Evolutionary conservation across 1,140 invertebrate genomes (phyloP).

Genomic region (Drosophila mojavensis): DNA sequence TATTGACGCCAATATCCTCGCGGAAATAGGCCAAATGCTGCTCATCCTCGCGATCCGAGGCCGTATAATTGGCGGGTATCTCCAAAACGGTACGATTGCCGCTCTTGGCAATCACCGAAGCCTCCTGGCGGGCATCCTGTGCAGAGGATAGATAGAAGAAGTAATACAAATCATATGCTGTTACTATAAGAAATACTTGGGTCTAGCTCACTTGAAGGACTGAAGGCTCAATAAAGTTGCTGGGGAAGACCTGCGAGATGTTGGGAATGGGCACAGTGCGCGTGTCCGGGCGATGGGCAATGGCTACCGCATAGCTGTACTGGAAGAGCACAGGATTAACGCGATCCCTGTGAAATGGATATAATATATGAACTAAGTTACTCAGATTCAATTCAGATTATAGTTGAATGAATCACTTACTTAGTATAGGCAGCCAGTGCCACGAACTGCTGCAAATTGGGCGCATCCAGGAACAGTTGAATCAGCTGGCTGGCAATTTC

Average conservation of each 20-base stretch:
- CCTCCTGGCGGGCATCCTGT: constrained; percentile 85
- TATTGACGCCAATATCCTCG: constrained; percentile 86
- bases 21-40: constrained; percentile 88
- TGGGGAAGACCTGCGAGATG: constrained; percentile 86
- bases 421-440: constrained; percentile 71
- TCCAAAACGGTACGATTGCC: constrained; percentile 84
- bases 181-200: background rate
- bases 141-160: too few relatives aligned
- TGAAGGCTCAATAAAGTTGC: constrained; percentile 85
- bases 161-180: background rate
- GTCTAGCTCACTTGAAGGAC: constrained; percentile 78
- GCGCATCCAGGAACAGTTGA: constrained; percentile 84
- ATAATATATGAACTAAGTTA: background rate
- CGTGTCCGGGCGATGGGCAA: constrained; percentile 85
- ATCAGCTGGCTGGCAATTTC: constrained; percentile 86
- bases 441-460: constrained; percentile 68
- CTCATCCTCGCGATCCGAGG: constrained; percentile 87
- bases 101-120: constrained; percentile 68
- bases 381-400: background rate
- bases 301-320: constrained; percentile 79
- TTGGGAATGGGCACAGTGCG: constrained; percentile 85
- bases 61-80: constrained; percentile 88
- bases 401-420: constrained; percentile 36
- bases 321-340: constrained; percentile 85
- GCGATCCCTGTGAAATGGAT: constrained; percentile 70